Conservation (phyloP, 2,113 vertebrate genomes). For the Heteronetta atricapilla region DNA sequence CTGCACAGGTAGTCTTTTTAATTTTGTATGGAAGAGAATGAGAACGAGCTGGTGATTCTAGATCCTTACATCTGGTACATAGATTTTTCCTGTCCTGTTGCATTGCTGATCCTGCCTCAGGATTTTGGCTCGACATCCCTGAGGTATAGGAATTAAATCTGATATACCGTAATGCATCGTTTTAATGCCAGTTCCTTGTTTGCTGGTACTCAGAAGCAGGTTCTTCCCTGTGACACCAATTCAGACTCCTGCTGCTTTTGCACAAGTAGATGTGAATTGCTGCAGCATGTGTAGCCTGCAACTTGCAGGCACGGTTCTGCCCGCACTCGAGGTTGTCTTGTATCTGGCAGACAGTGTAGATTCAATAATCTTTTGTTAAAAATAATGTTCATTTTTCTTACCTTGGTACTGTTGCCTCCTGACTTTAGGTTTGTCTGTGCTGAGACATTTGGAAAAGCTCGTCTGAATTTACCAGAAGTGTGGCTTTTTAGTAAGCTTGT, state of each 20-base stretch:
- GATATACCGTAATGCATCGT: rapidly evolving
- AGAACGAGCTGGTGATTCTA: background rate
- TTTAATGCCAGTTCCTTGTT: background rate
- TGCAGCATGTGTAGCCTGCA: rapidly evolving
- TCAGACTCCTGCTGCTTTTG: background rate
- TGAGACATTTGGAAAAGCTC: background rate
- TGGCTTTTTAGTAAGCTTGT: background rate
- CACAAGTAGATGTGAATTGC: rapidly evolving
- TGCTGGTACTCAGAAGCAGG: background rate
- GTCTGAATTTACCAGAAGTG: background rate
- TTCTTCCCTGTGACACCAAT: background rate
- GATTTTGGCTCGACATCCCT: background rate
- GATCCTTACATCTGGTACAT: background rate
- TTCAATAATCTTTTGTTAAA: background rate
- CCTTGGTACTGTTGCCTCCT: background rate
- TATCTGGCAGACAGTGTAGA: background rate
- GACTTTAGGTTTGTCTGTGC: background rate
- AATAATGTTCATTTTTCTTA: background rate
- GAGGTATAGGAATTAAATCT: background rate
- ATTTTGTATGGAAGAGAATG: background rate
- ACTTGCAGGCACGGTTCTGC: background rate
- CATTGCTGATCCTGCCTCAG: background rate
- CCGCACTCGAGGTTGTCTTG: background rate
- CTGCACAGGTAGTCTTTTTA: background rate
- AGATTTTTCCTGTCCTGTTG: background rate